phyloP scores from a whole-genome alignment of 1,140 invertebrate genomes.

The Teleogryllus occipitalis region DNA sequence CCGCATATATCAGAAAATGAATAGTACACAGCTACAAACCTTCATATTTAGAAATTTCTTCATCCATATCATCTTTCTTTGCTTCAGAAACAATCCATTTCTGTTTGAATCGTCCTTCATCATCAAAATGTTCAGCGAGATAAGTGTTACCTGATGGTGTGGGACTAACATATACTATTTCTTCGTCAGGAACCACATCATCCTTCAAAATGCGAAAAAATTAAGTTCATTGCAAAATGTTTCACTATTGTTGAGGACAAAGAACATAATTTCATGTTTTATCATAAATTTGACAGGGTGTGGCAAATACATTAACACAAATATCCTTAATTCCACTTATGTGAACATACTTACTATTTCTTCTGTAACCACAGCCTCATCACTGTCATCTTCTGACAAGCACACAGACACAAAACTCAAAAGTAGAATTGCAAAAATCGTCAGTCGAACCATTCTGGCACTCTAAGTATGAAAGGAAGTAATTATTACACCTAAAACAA shows the following conservation, averaged over 20 bases:
- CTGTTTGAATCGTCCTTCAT: constrained; percentile 60
- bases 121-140: constrained; percentile 84
- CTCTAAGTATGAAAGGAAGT: not conserved
- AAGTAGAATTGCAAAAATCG: not conserved
- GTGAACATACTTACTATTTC: constrained; percentile 9
- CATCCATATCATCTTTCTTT: constrained; percentile 87
- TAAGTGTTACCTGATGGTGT: constrained; percentile 48
- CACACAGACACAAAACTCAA: not conserved
- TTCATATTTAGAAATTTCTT: constrained; percentile 91
- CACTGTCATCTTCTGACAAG: constrained; percentile 6
- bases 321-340: not conserved
- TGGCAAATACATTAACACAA: not conserved
- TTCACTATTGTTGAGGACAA: no score
- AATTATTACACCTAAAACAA: not conserved
- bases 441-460: not conserved
- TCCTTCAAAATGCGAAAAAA: not conserved
- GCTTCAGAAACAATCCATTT: constrained; percentile 84
- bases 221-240: not conserved
- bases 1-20: not conserved
- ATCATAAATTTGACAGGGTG: no score
- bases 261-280: no score
- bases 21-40: constrained; percentile 47
- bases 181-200: constrained; percentile 16
- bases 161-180: constrained; percentile 35
- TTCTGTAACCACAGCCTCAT: constrained; percentile 7